These are phyloP conservation scores for Pharmacophagus antenor DNA, from an alignment of 2,888 invertebrate genomes.

Conservation along the genomic window DNA sequence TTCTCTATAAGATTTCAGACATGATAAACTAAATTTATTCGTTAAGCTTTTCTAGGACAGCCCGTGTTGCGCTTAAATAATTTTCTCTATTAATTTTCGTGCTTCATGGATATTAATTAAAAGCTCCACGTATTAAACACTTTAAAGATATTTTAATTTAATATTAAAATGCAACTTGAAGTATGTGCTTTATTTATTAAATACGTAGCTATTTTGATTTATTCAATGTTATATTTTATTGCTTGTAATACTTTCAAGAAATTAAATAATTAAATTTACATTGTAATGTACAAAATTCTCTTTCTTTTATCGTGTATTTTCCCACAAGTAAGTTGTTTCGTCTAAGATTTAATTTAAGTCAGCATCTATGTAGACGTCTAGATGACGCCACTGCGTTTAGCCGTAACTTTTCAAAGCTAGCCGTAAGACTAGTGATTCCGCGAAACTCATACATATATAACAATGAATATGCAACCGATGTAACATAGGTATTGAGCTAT, in stretches of 20 bases:
- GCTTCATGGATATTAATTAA: slow-evolving; percentile 17
- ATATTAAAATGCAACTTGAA: background rate
- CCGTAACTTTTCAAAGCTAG: slow-evolving; percentile 27
- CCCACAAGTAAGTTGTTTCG: slow-evolving; percentile 44
- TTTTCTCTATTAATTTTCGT: slow-evolving; percentile 21
- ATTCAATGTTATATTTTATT: background rate
- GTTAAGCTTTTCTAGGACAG: slow-evolving; percentile 1
- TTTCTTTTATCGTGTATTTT: slow-evolving; percentile 9
- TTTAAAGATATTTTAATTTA: background rate
- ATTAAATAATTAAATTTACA: background rate
- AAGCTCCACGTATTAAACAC: background rate
- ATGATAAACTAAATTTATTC: slow-evolving; percentile 27
- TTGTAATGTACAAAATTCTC: background rate
- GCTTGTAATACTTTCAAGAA: background rate
- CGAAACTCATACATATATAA: slow-evolving; percentile 1
- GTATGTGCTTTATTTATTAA: background rate
- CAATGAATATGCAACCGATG: background rate
- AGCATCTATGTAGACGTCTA: slow-evolving; percentile 62
- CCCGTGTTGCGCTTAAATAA: background rate
- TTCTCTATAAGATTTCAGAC: slow-evolving; percentile 19
- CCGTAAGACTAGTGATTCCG: slow-evolving; percentile 15
- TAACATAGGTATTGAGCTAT: too few species aligned
- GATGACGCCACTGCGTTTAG: slow-evolving; percentile 44
- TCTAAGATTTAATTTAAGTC: slow-evolving; percentile 49
- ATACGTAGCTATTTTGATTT: background rate